Conservation (phyloP, 2,797 vertebrate genomes). For the Myioborus miniatus region DNA sequence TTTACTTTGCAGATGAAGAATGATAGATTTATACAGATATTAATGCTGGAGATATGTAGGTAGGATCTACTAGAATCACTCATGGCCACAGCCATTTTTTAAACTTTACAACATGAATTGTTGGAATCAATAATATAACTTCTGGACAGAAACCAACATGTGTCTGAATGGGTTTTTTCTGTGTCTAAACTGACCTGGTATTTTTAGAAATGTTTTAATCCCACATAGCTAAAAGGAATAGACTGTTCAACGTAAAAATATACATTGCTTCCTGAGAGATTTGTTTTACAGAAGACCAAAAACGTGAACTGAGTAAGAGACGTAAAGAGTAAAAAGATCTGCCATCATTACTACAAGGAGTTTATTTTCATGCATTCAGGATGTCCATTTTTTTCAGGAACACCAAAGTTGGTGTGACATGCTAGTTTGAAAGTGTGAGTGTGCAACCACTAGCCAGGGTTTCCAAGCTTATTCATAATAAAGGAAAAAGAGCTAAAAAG, state of each 20-base stretch:
- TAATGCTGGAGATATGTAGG: neutral
- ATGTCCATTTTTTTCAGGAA: neutral
- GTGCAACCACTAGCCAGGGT: neutral
- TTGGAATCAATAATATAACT: neutral
- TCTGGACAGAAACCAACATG: neutral
- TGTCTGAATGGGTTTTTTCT: neutral
- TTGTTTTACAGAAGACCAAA: neutral
- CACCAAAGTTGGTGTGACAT: neutral
- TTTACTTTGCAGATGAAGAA: neutral
- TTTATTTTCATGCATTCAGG: neutral
- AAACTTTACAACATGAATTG: neutral
- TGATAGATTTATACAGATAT: neutral
- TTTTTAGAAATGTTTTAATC: conserved; percentile 5
- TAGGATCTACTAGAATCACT: neutral
- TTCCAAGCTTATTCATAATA: neutral
- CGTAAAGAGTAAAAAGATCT: neutral
- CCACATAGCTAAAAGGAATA: neutral
- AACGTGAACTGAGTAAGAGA: neutral
- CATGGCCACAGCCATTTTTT: neutral
- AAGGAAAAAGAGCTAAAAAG: neutral
- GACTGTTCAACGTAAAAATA: neutral
- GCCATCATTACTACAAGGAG: neutral
- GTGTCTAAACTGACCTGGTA: neutral
- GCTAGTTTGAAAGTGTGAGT: neutral
- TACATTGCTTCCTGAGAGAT: neutral